These are phyloP conservation scores for Schizotus pectinicornis DNA, from an alignment of 2,888 invertebrate genomes.

Conservation along the genomic window DNA sequence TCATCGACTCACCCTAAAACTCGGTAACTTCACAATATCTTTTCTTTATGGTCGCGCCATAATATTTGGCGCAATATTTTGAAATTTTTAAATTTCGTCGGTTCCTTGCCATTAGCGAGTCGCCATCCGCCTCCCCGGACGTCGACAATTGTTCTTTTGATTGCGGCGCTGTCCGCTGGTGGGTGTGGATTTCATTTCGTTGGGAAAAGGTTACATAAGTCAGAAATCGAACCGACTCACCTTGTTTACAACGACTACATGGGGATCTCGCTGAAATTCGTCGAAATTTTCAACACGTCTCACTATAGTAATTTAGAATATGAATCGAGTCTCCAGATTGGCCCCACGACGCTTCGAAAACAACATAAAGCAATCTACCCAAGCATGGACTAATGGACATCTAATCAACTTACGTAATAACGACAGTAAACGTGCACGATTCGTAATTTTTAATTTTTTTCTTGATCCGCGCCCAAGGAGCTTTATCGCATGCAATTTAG, in stretches of 20 bases:
- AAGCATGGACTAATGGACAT: conserved; percentile 24
- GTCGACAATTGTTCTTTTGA: too few relatives aligned
- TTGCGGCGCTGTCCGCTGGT: too few relatives aligned
- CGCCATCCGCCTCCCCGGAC: too few relatives aligned
- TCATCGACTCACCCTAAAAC: too few relatives aligned
- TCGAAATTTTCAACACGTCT: conserved; percentile 25
- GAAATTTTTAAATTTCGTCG: too few relatives aligned
- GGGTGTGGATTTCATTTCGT: too few relatives aligned
- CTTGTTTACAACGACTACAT: conserved; percentile 2
- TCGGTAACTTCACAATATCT: too few relatives aligned
- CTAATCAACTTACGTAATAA: conserved; percentile 32
- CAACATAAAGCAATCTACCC: conserved; percentile 23
- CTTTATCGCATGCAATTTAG: conserved; percentile 7
- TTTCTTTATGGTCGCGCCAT: too few relatives aligned
- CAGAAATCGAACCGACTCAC: conserved; percentile 1
- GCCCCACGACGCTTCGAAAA: conserved; percentile 25
- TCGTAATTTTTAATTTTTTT: conserved; percentile 14
- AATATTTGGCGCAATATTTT: too few relatives aligned
- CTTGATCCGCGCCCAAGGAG: neutral
- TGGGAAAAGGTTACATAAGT: too few relatives aligned
- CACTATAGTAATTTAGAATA: conserved; percentile 36
- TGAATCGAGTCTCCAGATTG: conserved; percentile 20
- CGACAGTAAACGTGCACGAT: conserved; percentile 17
- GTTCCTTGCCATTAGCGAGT: too few relatives aligned
- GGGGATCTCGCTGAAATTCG: neutral